Conservation (phyloP, 2,888 invertebrate species). For the Venusia cambrica region DNA sequence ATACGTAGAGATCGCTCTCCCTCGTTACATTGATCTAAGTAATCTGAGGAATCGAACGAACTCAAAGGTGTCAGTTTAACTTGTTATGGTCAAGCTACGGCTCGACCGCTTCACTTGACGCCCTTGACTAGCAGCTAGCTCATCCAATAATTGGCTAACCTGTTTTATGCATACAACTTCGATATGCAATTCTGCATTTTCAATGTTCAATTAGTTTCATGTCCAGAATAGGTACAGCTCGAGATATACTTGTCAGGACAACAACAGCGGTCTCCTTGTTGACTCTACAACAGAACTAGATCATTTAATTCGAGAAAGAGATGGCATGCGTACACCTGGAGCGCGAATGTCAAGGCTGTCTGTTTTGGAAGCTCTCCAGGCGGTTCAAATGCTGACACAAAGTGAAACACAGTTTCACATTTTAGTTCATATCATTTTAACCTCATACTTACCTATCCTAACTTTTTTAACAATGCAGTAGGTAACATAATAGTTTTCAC, state of each 20-base stretch:
- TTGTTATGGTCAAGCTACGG: slow-evolving; percentile 42
- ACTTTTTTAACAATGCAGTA: no score
- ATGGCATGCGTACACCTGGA: slow-evolving; percentile 64
- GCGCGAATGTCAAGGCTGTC: slow-evolving; percentile 74
- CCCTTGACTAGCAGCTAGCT: slow-evolving; percentile 42
- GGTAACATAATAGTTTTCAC: no score
- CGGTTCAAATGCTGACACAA: slow-evolving; percentile 1
- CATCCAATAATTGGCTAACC: slow-evolving; percentile 29
- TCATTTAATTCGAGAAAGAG: slow-evolving; percentile 37
- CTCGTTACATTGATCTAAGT: slow-evolving; percentile 23
- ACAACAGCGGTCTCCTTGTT: no score
- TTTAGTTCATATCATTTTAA: no score
- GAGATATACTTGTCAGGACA: no score
- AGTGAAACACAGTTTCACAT: slow-evolving; percentile 3
- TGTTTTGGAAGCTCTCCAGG: slow-evolving; percentile 70
- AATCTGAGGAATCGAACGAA: slow-evolving; percentile 31
- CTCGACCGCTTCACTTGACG: slow-evolving; percentile 39
- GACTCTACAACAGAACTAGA: slow-evolving; percentile 53
- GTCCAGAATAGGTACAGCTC: no score
- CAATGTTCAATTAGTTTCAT: no score
- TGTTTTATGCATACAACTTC: slow-evolving; percentile 16
- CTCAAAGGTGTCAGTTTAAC: slow-evolving; percentile 40
- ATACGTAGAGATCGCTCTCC: no score
- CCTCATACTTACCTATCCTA: no score
- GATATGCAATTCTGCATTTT: no score